Evolutionary conservation across 2,888 invertebrate species (phyloP).

Genomic region (Flabesymbios commensalis): DNA sequence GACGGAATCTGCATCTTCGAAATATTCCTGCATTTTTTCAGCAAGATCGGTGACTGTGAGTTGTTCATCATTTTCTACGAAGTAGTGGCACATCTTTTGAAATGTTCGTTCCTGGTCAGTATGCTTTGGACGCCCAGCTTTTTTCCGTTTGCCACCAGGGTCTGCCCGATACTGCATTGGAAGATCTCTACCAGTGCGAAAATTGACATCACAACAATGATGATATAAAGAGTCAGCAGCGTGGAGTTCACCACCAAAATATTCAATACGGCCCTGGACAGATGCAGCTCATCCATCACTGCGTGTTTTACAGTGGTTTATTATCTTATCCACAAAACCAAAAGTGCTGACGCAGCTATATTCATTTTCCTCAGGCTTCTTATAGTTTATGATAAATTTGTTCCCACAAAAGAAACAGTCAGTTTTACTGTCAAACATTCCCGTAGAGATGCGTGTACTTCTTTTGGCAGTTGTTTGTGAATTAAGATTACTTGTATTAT

Average conservation of each 20-base stretch:
- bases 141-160: neutral
- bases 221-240: slow-evolving; percentile 2
- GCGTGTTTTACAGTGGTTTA: too few relatives aligned
- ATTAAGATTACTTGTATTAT: too few relatives aligned
- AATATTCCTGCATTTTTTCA: neutral
- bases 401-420: too few relatives aligned
- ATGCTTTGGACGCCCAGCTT: neutral
- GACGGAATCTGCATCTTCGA: neutral
- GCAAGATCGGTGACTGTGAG: neutral
- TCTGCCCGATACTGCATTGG: neutral
- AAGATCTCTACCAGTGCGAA: neutral
- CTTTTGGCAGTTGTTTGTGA: too few relatives aligned
- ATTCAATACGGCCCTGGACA: neutral
- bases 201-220: neutral
- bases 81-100: neutral
- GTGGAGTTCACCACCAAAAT: neutral
- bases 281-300: neutral
- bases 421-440: too few relatives aligned
- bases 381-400: too few relatives aligned
- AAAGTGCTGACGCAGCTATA: too few relatives aligned
- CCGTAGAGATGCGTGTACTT: too few relatives aligned
- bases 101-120: neutral
- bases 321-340: too few relatives aligned
- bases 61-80: slow-evolving; percentile 3
- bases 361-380: too few relatives aligned